Percentiles rank a stretch among this genome's conserved stretches.
phyloP scores from a whole-genome alignment of 2,797 vertebrate species.

The Melanotaenia maccullochi region DNA sequence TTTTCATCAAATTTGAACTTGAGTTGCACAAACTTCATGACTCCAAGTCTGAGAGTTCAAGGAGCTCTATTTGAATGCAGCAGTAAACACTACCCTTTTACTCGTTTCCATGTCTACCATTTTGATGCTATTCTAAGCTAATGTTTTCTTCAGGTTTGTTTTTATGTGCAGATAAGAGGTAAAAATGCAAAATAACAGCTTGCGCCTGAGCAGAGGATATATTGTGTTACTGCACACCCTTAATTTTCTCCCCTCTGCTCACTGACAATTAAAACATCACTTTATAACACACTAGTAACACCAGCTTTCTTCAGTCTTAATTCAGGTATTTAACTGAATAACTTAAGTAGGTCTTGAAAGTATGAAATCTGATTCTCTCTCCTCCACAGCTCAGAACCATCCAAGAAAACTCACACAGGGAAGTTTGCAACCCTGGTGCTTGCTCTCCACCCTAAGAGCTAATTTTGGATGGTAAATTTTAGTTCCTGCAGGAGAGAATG shows the following conservation, averaged over 20 bases:
- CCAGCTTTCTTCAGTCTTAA: background rate
- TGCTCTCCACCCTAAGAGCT: slow-evolving; percentile 17
- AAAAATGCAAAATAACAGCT: background rate
- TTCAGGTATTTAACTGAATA: too few species aligned
- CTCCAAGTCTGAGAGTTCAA: too few species aligned
- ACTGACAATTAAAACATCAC: too few species aligned
- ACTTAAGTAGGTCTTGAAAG: background rate
- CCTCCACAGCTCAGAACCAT: background rate
- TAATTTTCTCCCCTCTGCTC: background rate
- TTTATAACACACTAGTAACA: too few species aligned
- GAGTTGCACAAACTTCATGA: too few species aligned
- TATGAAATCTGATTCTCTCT: background rate
- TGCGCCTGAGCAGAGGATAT: background rate
- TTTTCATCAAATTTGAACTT: too few species aligned
- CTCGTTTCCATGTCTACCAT: background rate
- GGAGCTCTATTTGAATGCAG: too few species aligned
- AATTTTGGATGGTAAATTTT: slow-evolving; percentile 14
- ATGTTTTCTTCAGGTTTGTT: background rate
- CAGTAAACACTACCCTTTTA: too few species aligned
- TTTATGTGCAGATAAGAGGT: background rate
- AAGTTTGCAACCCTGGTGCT: slow-evolving; percentile 3
- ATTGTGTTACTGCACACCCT: background rate
- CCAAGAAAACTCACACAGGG: background rate
- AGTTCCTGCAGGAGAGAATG: slow-evolving; percentile 19
- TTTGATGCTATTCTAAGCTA: background rate